Evolutionary conservation across 2,888 invertebrate genomes (phyloP).

Genomic region (Microctonus hyperodae): DNA sequence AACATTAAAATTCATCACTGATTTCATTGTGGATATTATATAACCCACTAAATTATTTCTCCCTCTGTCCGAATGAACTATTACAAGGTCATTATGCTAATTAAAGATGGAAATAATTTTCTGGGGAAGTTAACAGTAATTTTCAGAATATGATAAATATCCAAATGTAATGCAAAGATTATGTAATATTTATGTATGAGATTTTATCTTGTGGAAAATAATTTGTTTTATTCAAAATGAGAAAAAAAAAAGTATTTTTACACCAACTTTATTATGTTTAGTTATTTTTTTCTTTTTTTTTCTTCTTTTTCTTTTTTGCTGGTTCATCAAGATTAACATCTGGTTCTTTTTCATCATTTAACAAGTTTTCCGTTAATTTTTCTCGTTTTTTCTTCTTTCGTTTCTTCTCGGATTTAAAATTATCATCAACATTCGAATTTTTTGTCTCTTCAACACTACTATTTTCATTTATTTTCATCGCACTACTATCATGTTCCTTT

Average conservation of each 20-base stretch:
- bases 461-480: not conserved
- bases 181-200: not conserved
- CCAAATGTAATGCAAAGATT: not conserved
- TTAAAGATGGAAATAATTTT: not conserved
- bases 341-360: constrained; percentile 5
- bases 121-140: not conserved
- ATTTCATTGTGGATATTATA: constrained; percentile 33
- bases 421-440: not conserved
- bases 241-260: not conserved
- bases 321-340: constrained; percentile 10
- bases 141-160: not conserved
- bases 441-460: constrained; percentile 17
- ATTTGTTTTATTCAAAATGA: constrained; percentile 17
- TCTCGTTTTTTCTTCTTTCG: constrained; percentile 42
- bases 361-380: constrained; percentile 24
- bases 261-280: not conserved
- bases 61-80: not conserved
- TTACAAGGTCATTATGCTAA: constrained; percentile 9
- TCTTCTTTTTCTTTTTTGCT: constrained; percentile 19
- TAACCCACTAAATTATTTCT: constrained; percentile 23
- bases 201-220: not conserved
- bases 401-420: constrained; percentile 23
- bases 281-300: constrained; percentile 22
- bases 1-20: constrained; percentile 36
- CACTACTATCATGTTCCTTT: not conserved